Base-by-base conservation (phyloP, 2,797 vertebrate species). In the Lacerta bilineata region DNA sequence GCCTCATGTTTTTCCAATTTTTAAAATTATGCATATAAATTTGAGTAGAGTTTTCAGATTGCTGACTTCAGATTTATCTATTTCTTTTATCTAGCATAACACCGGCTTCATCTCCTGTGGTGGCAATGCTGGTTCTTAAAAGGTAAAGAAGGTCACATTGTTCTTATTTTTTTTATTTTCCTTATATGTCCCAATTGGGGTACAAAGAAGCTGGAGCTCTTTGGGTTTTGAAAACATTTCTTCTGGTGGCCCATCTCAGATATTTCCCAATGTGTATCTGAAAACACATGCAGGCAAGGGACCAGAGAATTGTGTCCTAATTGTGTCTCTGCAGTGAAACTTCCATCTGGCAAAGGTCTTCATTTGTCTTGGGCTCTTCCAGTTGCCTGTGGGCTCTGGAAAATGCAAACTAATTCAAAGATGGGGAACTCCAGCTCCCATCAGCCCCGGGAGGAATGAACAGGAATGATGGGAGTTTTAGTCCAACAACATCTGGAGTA, bases 131-230 rank as follows among this genome's bases (percentile, higher is more conserved):
- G n/a, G n/a, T n/a, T n/a, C n/a, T n/a, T n/a, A n/a, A 64, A 76
- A 87, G 80, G 72, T 82, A 82, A 87, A 87, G n/a, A 75, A n/a
- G 13, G 50, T 55, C 25, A 61, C 11, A 11, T 64, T 75, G 36
- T 64, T 29, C 8, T 27, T 68, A 27, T 29, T 23, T 68, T n/a
- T n/a, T 8, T 10, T n/a, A n/a, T n/a, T n/a, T n/a, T n/a, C n/a
- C n/a, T n/a, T n/a, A n/a, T n/a, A n/a, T n/a, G n/a, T n/a, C n/a
- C n/a, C n/a, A n/a, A n/a, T n/a, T n/a, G n/a, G n/a, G n/a, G n/a
- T n/a, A n/a, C n/a, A n/a, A 39, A 59, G 20, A n/a, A 72, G 20
- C n/a, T 20, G 69, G 33, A 59, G 20, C 46, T 50, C n/a, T 72
- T 72, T 23, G 46, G 23, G 43, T 72, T 71, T 50, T 10, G n/a